phyloP scores from a whole-genome alignment of 2,888 invertebrate species.

The Pristionchus exspectatus region DNA sequence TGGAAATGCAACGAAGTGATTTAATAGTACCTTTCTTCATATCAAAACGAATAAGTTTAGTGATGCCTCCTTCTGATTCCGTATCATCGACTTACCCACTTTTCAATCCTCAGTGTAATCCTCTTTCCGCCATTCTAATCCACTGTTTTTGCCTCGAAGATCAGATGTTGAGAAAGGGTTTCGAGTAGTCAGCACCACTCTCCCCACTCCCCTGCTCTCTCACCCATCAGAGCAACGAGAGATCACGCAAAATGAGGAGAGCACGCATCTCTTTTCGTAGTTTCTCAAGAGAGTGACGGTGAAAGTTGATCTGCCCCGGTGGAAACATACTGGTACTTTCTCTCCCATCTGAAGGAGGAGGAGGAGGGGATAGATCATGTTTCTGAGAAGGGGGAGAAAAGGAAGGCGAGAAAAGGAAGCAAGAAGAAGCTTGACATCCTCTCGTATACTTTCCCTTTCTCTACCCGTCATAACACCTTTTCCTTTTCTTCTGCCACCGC shows the following conservation, averaged over 20 bases:
- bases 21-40: background rate
- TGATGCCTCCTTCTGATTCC: background rate
- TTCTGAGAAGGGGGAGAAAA: background rate
- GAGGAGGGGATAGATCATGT: constrained; percentile 44
- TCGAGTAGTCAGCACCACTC: background rate
- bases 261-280: background rate
- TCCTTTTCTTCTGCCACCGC: background rate
- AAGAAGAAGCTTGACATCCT: constrained; percentile 15
- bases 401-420: background rate
- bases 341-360: background rate
- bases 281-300: constrained; percentile 2
- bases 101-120: constrained; percentile 7
- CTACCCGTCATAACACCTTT: background rate
- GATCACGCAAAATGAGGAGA: background rate
- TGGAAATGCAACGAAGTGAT: background rate
- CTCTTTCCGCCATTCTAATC: constrained; percentile 11
- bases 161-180: background rate
- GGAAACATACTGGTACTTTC: constrained; percentile 24
- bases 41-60: background rate
- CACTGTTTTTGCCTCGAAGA: background rate
- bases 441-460: background rate
- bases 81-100: background rate
- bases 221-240: background rate
- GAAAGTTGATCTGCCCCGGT: constrained; percentile 10
- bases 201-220: background rate